Base-by-base conservation (phyloP, 2,797 vertebrate species). In the Hemitrygon akajei region DNA sequence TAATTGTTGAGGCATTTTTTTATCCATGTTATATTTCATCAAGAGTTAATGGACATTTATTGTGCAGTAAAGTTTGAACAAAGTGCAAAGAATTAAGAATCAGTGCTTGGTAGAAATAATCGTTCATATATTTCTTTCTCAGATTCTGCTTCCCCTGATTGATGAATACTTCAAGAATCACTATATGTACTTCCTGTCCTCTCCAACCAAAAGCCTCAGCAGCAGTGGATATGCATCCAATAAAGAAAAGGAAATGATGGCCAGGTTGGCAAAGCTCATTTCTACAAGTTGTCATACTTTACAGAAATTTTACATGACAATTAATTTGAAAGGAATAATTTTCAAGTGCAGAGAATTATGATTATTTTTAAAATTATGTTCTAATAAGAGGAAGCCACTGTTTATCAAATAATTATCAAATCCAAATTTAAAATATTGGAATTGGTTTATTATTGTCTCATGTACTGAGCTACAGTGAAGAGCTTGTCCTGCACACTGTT, bases 141-240 rank as follows among this genome's bases (percentile, higher is more conserved):
- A 99, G 99, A 98, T 99, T 95, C 98, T 99, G 71, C 97, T 99
- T 91, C 99, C 99, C 0, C 97, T 99, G 94, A 98, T 99, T 93
- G 98, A 99, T 96, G 98, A 99, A 95, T 99, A 99, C 97, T 99
- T 99, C 96, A 99, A 98, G 95, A 99, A 99, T 96, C 99, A 99
- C 96, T 98, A 97, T 92, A 97, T 99, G 93, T 99, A 99, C 96
- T 99, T 99, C 96, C 97, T 99, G 94, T 99, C 99, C 0, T 99
- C 99, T 12, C 98, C 98, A 94, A 98, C 97, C 94, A 99, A 99
- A 96, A 98, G 98, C 82, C 97, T 99, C 60, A 99, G 98, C 95
- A 99, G 98, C 96, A 98, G 99, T 12, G 98, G 99, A 66, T 99
- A 98, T 93, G 98, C 98, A 94, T 99, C 99, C 94, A 99, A 99